Evolutionary conservation across 2,113 vertebrate genomes (phyloP), one percentile per base, ranked within the genome.

Genomic region (Hippolais icterina): DNA sequence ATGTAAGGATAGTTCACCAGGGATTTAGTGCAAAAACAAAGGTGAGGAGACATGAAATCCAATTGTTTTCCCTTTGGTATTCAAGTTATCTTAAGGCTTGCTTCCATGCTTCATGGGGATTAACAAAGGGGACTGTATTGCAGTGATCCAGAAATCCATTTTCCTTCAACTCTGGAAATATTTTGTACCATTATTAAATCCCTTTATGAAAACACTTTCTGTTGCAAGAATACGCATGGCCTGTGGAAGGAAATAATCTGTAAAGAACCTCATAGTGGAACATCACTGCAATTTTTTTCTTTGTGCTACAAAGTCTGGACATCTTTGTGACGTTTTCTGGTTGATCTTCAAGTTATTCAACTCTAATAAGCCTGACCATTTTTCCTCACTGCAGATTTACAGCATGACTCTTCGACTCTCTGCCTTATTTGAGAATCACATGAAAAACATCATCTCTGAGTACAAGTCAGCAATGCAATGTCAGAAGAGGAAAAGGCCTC

Each of bases 381-480:
- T 37, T 37, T 66, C 93, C 88, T 87, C 24, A 61, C 80, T 93
- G 44, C 94, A 99, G 99, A 99, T 99, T 92, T 99, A 99, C 95
- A 99, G 98, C 95, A 99, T 99, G 99, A 99, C 99, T 12, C 98
- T 99, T 95, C 98, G 99, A 95, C 96, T 99, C 83, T 99, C 99
- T 37, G 99, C 99, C 93, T 99, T 99, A 97, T 99, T 99, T 96
- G 99, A 99, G 98, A 98, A 98, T 59, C 98, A 98, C 89, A 99
- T 99, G 95, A 99, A 99, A 96, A 97, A 97, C 91, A 97, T 99
- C 47, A 99, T 99, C 95, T 99, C 99, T 5, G 99, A 99, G 96
- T 98, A 99, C 97, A 99, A 99, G 96, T 98, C 98, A 31, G 98
- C 99, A 42, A 70, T 99, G 94, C 99, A 99, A 94, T 98, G 98